Conservation (phyloP, 2,797 vertebrate species). For the Borostomias antarcticus region DNA sequence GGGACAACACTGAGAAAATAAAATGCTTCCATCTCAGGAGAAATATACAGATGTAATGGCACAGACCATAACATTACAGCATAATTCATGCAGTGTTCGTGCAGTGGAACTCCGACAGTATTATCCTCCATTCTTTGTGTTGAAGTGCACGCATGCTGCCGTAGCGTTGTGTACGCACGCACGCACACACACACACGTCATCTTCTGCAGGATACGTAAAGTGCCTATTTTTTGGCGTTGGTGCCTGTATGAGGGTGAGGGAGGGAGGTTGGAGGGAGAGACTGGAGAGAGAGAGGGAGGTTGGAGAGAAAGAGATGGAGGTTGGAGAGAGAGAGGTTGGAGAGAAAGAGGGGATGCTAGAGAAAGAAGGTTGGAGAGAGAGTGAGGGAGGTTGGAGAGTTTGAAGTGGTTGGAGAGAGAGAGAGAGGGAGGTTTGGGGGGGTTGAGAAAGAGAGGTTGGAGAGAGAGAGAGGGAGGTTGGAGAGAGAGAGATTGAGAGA, state of each 20-base stretch:
- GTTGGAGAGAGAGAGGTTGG: background rate
- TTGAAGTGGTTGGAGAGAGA: too few relatives aligned
- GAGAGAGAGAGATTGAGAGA: background rate
- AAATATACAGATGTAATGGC: background rate
- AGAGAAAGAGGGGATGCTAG: too few relatives aligned
- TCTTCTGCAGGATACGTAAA: slow-evolving; percentile 33
- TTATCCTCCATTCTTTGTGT: background rate
- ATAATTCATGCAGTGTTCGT: background rate
- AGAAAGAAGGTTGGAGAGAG: background rate
- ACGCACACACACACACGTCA: background rate
- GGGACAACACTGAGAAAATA: background rate
- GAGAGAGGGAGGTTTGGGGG: too few relatives aligned
- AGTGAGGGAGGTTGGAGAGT: too few relatives aligned
- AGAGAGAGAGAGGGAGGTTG: slow-evolving; percentile 27
- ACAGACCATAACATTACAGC: background rate
- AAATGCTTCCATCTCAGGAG: slow-evolving; percentile 17
- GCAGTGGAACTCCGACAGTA: background rate
- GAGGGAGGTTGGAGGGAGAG: background rate
- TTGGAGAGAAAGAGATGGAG: background rate
- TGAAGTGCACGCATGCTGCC: background rate
- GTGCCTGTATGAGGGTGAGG: slow-evolving; percentile 6
- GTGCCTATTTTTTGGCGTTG: slow-evolving; percentile 31
- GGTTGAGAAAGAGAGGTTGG: slow-evolving; percentile 33
- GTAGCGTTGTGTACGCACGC: background rate
- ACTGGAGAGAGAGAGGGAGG: background rate